These are phyloP conservation scores for Lutjanus erythropterus DNA, from an alignment of 2,113 vertebrate species.

Conservation along the genomic window DNA sequence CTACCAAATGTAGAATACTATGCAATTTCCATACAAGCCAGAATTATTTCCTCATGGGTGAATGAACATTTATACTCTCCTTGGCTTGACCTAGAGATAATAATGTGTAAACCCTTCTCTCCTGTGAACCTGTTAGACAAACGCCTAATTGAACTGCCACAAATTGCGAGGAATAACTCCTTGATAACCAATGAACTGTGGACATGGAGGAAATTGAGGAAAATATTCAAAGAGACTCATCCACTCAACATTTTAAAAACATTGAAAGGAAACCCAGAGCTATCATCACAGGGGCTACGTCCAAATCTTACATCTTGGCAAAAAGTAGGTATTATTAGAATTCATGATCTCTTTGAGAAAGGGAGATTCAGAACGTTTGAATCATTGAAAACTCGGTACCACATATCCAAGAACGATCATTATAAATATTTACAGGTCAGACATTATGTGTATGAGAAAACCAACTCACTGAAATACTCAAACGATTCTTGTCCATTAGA, in stretches of 20 bases:
- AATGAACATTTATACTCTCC: background rate
- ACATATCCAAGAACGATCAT: background rate
- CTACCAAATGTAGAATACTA: background rate
- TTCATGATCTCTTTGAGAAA: background rate
- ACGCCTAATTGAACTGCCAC: no score
- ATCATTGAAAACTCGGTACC: background rate
- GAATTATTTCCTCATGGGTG: background rate
- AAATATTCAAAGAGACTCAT: background rate
- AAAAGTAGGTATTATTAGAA: background rate
- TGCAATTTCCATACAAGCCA: background rate
- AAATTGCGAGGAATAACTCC: background rate
- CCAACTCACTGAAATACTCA: background rate
- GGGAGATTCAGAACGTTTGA: background rate
- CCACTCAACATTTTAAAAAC: background rate
- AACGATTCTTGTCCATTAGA: background rate
- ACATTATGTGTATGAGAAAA: no score
- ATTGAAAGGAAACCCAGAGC: background rate
- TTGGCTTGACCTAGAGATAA: background rate
- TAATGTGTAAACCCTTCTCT: no score
- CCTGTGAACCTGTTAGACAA: no score
- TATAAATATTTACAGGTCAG: no score
- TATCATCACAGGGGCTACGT: background rate
- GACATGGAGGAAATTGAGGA: background rate
- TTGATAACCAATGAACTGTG: background rate
- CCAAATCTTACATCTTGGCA: background rate